Percentiles rank a stretch among this genome's conserved stretches.
These are phyloP conservation scores for Streblospio benedicti DNA, from an alignment of 1,140 invertebrate genomes.

Conservation along the genomic window DNA sequence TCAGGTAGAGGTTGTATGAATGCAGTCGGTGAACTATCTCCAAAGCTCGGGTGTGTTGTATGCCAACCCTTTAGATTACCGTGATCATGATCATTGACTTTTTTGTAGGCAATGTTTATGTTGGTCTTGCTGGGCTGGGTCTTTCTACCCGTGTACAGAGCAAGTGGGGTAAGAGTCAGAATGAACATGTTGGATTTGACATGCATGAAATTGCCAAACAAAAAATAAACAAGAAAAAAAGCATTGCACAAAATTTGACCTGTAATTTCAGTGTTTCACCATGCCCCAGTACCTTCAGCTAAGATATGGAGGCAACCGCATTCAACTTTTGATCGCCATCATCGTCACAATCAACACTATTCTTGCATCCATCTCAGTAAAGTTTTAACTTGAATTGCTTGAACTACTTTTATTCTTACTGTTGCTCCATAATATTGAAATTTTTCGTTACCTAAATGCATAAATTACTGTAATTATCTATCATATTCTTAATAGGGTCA, in stretches of 20 bases:
- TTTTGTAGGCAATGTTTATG: constrained; percentile 36
- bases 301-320: constrained; percentile 50
- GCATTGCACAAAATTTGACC: neutral
- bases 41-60: too few relatives aligned
- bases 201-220: neutral
- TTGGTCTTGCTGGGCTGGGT: constrained; percentile 25
- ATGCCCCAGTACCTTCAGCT: constrained; percentile 53
- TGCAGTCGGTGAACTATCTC: too few relatives aligned
- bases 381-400: constrained; percentile 48
- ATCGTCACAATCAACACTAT: constrained; percentile 56
- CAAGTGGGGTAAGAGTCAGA: constrained; percentile 25
- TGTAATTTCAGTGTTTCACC: constrained; percentile 43
- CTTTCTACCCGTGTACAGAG: constrained; percentile 28
- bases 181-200: neutral
- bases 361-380: too few relatives aligned
- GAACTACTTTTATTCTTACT: neutral
- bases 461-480: neutral
- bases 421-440: neutral
- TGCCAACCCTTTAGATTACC: too few relatives aligned
- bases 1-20: too few relatives aligned
- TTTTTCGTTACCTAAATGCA: neutral
- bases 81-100: neutral
- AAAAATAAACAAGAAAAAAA: neutral
- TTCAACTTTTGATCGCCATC: constrained; percentile 51
- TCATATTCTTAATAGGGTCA: constrained; percentile 40